Percentiles rank a stretch among this genome's conserved stretches.
phyloP scores from a whole-genome alignment of 2,888 invertebrate genomes.

The Diarsia brunnea region DNA sequence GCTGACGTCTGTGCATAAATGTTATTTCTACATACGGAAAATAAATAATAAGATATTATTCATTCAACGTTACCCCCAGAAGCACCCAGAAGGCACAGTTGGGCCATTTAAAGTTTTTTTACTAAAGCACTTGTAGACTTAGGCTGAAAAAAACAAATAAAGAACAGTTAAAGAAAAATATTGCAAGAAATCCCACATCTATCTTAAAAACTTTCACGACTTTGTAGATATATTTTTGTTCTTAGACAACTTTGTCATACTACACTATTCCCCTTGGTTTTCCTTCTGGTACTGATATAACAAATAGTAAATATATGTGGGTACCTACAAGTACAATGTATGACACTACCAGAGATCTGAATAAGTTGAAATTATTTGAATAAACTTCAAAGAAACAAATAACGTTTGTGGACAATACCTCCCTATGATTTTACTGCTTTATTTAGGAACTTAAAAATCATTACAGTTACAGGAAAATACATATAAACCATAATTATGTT shows the following conservation, averaged over 20 bases:
- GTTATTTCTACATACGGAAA: background rate
- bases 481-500: too few relatives aligned
- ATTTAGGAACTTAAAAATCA: background rate
- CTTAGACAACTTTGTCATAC: conserved; percentile 45
- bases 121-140: background rate
- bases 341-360: background rate
- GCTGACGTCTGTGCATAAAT: background rate
- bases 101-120: background rate
- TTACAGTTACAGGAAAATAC: background rate
- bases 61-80: background rate
- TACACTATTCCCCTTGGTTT: conserved; percentile 37
- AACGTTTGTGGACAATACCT: background rate
- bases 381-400: background rate
- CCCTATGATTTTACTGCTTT: background rate
- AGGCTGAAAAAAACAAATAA: conserved; percentile 18
- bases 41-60: background rate
- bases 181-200: conserved; percentile 28
- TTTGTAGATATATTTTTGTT: conserved; percentile 43
- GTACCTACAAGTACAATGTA: background rate
- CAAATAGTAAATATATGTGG: background rate
- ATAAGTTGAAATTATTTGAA: background rate
- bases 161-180: conserved; percentile 38
- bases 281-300: background rate
- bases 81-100: background rate
- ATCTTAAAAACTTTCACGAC: conserved; percentile 38